Percentiles rank a stretch among this genome's conserved stretches.
These are phyloP conservation scores for Acrocephalus kingi DNA, from an alignment of 2,113 vertebrate genomes.

Conservation along the genomic window DNA sequence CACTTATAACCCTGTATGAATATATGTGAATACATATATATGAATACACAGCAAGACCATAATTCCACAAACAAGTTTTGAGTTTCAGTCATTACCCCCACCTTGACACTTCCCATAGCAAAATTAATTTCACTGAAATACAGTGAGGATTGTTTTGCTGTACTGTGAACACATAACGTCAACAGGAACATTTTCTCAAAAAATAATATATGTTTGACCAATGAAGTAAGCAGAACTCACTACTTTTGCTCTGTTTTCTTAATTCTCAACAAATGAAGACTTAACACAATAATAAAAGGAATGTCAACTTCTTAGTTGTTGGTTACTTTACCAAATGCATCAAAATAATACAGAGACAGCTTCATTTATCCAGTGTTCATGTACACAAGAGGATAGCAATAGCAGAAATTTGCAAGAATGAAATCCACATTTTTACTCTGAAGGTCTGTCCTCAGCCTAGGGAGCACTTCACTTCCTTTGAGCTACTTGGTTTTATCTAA, in stretches of 20 bases:
- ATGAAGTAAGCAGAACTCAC: not conserved
- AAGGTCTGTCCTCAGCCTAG: not conserved
- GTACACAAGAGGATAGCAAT: not conserved
- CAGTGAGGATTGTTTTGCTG: not conserved
- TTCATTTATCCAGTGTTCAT: not conserved
- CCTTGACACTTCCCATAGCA: not conserved
- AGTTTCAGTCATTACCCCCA: not conserved
- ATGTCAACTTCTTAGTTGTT: not conserved
- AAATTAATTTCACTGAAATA: not conserved
- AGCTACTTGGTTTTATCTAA: not conserved
- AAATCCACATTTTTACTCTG: not conserved
- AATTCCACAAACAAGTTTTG: not conserved
- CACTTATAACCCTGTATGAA: not conserved
- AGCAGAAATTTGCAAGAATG: not conserved
- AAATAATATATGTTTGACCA: not conserved
- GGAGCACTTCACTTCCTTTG: not conserved
- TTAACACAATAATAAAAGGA: not conserved
- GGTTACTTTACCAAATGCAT: constrained; percentile 1
- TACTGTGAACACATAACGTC: not conserved
- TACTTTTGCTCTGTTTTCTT: not conserved
- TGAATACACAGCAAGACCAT: not conserved
- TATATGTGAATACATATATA: not conserved
- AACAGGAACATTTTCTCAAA: not conserved
- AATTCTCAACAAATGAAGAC: not conserved
- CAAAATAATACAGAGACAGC: not conserved